A percentile compares a stretch with the other conserved stretches of the same genome.
Evolutionary conservation across 2,113 vertebrate species (phyloP).

Genomic region (Artemisiospiza belli): DNA sequence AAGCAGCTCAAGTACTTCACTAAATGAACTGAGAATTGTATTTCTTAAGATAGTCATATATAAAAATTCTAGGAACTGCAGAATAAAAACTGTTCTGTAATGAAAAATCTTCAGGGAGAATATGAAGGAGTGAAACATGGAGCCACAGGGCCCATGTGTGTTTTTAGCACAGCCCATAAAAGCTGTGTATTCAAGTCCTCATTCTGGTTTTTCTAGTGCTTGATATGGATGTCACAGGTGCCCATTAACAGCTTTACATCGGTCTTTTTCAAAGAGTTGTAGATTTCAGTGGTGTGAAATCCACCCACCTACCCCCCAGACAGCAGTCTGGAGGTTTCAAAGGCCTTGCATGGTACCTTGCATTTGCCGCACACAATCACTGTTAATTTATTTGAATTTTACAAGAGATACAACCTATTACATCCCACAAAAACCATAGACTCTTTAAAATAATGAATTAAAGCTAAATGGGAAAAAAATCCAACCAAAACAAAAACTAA

Average conservation of each 20-base stretch:
- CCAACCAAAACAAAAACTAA: not conserved
- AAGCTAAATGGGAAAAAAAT: not conserved
- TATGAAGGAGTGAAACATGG: not conserved
- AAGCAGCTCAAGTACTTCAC: not conserved
- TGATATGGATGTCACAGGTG: not conserved
- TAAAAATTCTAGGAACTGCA: not conserved
- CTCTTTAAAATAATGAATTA: not conserved
- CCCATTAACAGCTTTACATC: not conserved
- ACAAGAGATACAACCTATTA: not conserved
- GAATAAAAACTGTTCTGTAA: not conserved
- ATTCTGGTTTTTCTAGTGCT: not conserved
- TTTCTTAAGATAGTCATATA: not conserved
- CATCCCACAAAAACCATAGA: not conserved
- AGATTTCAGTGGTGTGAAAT: not conserved
- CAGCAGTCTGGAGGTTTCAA: not conserved
- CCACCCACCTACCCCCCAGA: not conserved
- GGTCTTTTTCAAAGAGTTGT: not conserved
- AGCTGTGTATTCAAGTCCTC: not conserved
- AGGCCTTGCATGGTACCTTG: not conserved
- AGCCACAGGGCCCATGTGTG: not conserved
- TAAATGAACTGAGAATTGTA: not conserved
- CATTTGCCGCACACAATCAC: not conserved
- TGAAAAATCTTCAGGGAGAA: not conserved
- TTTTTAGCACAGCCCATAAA: not conserved
- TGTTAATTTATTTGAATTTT: not conserved